Evolutionary conservation across 2,888 invertebrate genomes (phyloP).

Genomic region (Acleris holmiana): DNA sequence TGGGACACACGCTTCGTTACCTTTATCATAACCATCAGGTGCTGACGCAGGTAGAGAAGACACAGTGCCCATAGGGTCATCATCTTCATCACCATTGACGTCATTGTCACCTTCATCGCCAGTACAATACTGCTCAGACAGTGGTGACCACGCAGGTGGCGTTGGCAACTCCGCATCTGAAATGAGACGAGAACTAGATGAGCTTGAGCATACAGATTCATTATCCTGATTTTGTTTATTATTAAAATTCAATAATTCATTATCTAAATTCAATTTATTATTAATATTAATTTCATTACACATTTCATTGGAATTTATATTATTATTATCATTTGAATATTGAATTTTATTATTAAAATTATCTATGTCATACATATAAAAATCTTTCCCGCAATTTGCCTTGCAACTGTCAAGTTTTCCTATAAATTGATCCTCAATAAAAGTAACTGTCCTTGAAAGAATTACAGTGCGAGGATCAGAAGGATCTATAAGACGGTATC

Average conservation of each 20-base stretch:
- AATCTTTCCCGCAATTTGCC: not conserved
- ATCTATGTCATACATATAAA: not conserved
- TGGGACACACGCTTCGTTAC: not conserved
- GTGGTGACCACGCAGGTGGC: not conserved
- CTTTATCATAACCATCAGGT: not conserved
- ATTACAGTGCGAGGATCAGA: not conserved
- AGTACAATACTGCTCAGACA: slow-evolving; percentile 6
- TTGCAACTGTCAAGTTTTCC: not conserved
- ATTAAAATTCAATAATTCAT: not conserved
- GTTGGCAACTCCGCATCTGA: slow-evolving; percentile 1
- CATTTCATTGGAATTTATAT: no score
- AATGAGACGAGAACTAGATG: not conserved
- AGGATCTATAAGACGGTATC: slow-evolving; percentile 2
- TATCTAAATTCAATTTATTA: slow-evolving; percentile 1
- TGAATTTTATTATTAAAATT: slow-evolving; percentile 4
- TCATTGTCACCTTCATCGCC: not conserved
- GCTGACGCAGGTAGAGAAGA: slow-evolving; percentile 4
- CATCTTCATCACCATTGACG: not conserved
- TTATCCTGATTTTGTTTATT: not conserved
- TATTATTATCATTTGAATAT: not conserved
- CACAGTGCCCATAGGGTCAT: not conserved
- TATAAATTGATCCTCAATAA: not conserved
- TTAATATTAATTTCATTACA: no score
- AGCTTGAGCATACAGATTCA: not conserved
- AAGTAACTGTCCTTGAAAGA: not conserved